A percentile compares a stretch with the other conserved stretches of the same genome.
These are phyloP conservation scores for Drosophila flavopinicola DNA, from an alignment of 2,888 invertebrate genomes.

Conservation along the genomic window DNA sequence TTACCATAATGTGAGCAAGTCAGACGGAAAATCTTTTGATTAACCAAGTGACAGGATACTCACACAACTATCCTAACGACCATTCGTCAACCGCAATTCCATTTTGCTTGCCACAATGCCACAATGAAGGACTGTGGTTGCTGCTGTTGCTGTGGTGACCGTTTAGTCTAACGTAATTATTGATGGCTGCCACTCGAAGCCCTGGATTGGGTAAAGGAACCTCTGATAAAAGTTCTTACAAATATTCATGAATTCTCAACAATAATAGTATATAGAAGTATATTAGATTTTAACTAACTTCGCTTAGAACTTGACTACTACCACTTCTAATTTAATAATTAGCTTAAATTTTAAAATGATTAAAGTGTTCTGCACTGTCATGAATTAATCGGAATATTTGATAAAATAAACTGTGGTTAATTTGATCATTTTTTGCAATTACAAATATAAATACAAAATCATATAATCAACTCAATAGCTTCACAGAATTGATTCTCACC, in stretches of 20 bases:
- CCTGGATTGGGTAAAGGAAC: background rate
- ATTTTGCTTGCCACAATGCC: constrained; percentile 12
- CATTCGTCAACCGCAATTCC: constrained; percentile 44
- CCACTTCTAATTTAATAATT: too few species aligned
- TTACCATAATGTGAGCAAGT: constrained; percentile 77
- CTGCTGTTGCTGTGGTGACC: constrained; percentile 31
- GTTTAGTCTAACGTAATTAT: constrained; percentile 53
- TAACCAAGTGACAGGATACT: constrained; percentile 47
- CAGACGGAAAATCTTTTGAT: constrained; percentile 79
- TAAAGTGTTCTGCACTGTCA: background rate
- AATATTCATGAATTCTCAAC: constrained; percentile 8
- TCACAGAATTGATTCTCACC: too few species aligned
- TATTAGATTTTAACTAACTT: too few species aligned
- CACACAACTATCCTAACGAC: constrained; percentile 16
- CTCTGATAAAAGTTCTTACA: background rate
- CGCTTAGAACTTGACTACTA: too few species aligned
- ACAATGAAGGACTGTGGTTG: constrained; percentile 7
- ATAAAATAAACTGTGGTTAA: too few species aligned
- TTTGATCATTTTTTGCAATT: too few species aligned
- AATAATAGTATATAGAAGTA: too few species aligned
- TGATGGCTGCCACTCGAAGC: constrained; percentile 19
- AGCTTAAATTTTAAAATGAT: background rate
- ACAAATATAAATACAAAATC: too few species aligned
- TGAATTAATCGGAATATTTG: background rate
- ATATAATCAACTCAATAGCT: too few species aligned